Evolutionary conservation across 2,113 vertebrate genomes (phyloP).

Genomic region (Anas platyrhynchos): DNA sequence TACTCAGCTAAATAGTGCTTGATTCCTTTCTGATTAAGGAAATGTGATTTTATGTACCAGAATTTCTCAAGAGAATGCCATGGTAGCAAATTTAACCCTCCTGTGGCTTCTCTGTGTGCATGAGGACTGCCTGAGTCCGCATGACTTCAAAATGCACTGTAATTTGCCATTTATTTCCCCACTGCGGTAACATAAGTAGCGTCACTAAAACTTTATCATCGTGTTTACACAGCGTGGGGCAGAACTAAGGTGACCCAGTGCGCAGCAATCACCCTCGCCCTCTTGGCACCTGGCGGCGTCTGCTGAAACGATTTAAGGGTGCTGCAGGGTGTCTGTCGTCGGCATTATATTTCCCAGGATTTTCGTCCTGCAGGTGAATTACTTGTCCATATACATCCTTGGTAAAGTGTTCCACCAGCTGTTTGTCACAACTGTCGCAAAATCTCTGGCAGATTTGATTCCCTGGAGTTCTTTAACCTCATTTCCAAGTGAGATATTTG

Average conservation of each 20-base stretch:
- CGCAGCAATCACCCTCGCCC: rapidly evolving
- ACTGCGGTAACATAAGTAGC: neutral
- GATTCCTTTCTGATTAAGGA: neutral
- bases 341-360: neutral
- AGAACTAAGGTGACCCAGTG: neutral
- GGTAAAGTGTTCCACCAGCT: neutral
- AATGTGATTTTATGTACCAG: neutral
- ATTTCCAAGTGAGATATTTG: neutral
- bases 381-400: neutral
- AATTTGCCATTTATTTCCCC: neutral
- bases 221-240: neutral
- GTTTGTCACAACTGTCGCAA: neutral
- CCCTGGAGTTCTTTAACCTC: neutral
- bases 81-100: neutral
- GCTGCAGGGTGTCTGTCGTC: neutral
- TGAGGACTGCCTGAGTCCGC: neutral
- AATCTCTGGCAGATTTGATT: neutral
- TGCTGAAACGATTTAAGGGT: neutral
- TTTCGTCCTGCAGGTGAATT: neutral
- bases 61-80: neutral
- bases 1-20: neutral
- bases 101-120: neutral
- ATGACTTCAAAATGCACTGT: neutral
- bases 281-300: neutral
- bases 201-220: neutral